Evolutionary conservation across 2,888 invertebrate genomes (phyloP), one percentile per base, ranked within the genome.

Genomic region (Mechanitis mazaeus): DNA sequence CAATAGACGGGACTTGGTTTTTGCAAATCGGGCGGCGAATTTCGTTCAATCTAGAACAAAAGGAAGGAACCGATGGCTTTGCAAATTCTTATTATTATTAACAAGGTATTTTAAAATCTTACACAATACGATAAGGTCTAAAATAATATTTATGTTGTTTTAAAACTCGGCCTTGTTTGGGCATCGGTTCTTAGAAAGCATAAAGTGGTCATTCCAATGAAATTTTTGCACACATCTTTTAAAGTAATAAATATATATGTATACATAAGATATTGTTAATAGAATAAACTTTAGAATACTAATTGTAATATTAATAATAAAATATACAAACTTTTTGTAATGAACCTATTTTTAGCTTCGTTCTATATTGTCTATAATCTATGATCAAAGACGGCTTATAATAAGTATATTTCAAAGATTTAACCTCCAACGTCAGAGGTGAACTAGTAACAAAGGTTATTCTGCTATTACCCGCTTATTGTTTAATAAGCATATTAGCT

Each of bases 1-100:
- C 63, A 60, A 61, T 65, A 64, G 65, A 60, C 57, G 54, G 58
- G 12, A 56, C 28, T 60, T 56, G 33, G 54, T 66, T 66, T 66
- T 66, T 64, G 59, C 64, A 66, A 64, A 63, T 63, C 66, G 58
- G 57, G 63, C 68, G 70, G 72, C 77, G 78, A 78, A 81, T 77
- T 79, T 80, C 73, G 76, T 75, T 75, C 74, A 75, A 76, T 83
- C 77, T 78, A 78, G 78, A 80, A 85, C 83, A 85, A 84, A 83
- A 83, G 78, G 78, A 82, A 81, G 77, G 78, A 75, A 71, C 72
- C 72, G 69, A 70, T 69, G 60, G 65, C 64, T 64, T 66, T 64
- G 67, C 68, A 65, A 71, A 71, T 64, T 71, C 65, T 68, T 46
- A 60, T 68, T 63, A 61, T 55, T 56, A 20, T 38, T 28, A 9